phyloP scores from a whole-genome alignment of 2,888 invertebrate species.

The Phalera bucephala region DNA sequence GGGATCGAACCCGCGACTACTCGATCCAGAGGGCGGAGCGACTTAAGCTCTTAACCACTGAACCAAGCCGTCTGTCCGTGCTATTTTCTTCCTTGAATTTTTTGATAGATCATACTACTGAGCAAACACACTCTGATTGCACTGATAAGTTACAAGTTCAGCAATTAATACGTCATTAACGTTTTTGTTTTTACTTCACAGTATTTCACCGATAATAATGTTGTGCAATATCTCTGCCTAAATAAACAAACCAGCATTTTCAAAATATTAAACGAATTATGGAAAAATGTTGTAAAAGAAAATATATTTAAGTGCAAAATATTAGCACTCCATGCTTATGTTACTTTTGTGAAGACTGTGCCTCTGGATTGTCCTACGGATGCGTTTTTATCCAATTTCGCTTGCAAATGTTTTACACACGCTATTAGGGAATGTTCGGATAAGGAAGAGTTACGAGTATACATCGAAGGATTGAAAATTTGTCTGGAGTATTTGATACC shows the following conservation, averaged over 20 bases:
- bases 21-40: too few relatives aligned
- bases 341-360: constrained; percentile 73
- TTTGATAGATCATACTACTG: too few relatives aligned
- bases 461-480: constrained; percentile 63
- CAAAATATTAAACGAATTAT: constrained; percentile 75
- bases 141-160: too few relatives aligned
- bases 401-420: constrained; percentile 77
- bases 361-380: constrained; percentile 68
- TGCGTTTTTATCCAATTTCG: constrained; percentile 81
- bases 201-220: constrained; percentile 58
- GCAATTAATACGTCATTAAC: too few relatives aligned
- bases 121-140: too few relatives aligned
- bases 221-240: constrained; percentile 63
- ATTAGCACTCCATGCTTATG: constrained; percentile 80
- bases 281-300: constrained; percentile 69
- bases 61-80: too few relatives aligned
- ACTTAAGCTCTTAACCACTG: too few relatives aligned
- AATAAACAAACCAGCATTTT: constrained; percentile 78
- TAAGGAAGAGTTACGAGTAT: constrained; percentile 46
- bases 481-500: constrained; percentile 71
- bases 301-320: constrained; percentile 77
- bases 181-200: constrained; percentile 28
- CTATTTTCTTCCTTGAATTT: too few relatives aligned
- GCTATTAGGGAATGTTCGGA: constrained; percentile 65
- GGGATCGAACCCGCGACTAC: too few relatives aligned